A percentile compares a stretch with the other conserved stretches of the same genome.
Evolutionary conservation across 2,113 vertebrate genomes (phyloP).

Genomic region (Rynchops niger): DNA sequence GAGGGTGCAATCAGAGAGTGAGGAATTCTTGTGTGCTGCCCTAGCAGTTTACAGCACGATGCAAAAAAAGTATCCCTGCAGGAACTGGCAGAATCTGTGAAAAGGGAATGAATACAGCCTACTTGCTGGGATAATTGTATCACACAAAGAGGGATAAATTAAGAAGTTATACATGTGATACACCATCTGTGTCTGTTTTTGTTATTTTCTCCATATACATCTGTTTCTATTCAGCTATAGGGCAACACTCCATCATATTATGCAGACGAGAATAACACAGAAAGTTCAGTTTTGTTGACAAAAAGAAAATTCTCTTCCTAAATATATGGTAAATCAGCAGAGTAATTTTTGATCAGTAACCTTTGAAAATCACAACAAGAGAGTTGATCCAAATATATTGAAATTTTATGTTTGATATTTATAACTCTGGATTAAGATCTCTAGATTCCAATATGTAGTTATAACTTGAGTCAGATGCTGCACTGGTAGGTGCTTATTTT

Average conservation of each 20-base stretch:
- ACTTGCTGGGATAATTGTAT: constrained; percentile 40
- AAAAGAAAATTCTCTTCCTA: constrained; percentile 45
- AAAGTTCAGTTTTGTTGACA: constrained; percentile 55
- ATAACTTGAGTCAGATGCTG: neutral
- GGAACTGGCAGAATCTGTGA: constrained; percentile 35
- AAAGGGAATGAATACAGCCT: constrained; percentile 52
- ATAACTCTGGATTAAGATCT: neutral
- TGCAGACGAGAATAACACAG: constrained; percentile 64
- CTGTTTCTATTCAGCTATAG: constrained; percentile 74
- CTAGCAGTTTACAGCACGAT: neutral
- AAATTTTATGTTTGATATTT: constrained; percentile 9
- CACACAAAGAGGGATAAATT: constrained; percentile 72
- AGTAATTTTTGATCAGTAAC: constrained; percentile 52
- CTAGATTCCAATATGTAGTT: neutral
- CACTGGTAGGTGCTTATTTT: neutral
- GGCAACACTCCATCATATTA: constrained; percentile 74
- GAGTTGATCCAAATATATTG: constrained; percentile 21
- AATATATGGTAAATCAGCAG: constrained; percentile 28
- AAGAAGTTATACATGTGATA: constrained; percentile 69
- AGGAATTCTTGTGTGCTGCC: neutral
- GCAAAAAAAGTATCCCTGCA: constrained; percentile 10
- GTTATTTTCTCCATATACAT: constrained; percentile 68
- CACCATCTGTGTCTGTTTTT: constrained; percentile 76
- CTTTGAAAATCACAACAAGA: constrained; percentile 33
- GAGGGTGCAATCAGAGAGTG: neutral